Base-by-base conservation (phyloP, 2,888 invertebrate species). In the Iselma pallidipennis region DNA sequence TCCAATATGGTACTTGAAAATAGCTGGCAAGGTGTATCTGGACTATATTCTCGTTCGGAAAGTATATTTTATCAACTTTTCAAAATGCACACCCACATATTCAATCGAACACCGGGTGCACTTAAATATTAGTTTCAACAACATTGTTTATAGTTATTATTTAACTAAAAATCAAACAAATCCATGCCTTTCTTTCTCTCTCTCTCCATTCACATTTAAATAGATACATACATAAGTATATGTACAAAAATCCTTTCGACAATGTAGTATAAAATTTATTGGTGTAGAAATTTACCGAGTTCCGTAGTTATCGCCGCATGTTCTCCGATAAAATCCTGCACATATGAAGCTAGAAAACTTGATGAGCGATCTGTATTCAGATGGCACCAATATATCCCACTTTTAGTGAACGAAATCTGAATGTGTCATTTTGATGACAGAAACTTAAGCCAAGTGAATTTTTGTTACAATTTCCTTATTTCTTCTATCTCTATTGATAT, bases 41-140 rank as follows among this genome's bases (percentile, higher is more conserved):
- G 57, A 55, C 57, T 58, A 60, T 56, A 65, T 65, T 59, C 63
- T 61, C 57, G 14, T 60, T 49, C 54, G 61, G 16, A 37, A 16
- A 16, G 61, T 66, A 63, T 64, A 61, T 66, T 65, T 63, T 61
- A 55, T 51, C 57, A 65, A 66, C 56, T 65, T 62, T 60, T 63
- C 50, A 28, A 49, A 61, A 49, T 45, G 28, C 53, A 55, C 49
- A 49, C 37, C 9, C 9, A 37, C n/a, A n/a, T 33, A 33, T 33
- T 7, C 9, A 55, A 33, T 33, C 55, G 29, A 51, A 53, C 48
- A 52, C 52, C 65, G 58, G 65, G 50, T 65, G 61, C 53, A 61
- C 57, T 55, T 23, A 52, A 61, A 61, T 58, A 61, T 65, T 55
- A 61, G 56, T 65, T 65, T 59, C n/a, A n/a, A 53, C 49, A 59